Evolutionary conservation across 2,113 vertebrate species (phyloP).

Genomic region (Nipponia nippon): DNA sequence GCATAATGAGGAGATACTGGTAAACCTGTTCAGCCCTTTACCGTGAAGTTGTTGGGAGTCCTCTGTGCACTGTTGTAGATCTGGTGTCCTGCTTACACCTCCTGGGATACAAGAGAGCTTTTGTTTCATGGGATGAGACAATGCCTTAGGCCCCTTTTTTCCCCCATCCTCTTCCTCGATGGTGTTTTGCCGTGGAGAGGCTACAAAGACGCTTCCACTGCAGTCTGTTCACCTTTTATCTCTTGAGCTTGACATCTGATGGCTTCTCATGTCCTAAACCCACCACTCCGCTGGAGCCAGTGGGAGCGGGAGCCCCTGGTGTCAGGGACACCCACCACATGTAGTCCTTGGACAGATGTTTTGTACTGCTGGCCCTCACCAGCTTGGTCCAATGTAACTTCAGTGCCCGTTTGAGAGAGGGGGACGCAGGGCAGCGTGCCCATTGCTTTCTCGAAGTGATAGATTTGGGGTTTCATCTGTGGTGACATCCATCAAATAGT

Average conservation of each 20-base stretch:
- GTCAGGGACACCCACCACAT: not conserved
- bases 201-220: not conserved
- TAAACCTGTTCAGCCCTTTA: not conserved
- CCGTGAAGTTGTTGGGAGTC: not conserved
- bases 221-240: not conserved
- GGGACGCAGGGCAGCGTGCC: not conserved
- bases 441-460: not conserved
- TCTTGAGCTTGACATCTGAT: not conserved
- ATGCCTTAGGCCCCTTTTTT: not conserved
- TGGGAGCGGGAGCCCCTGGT: not conserved
- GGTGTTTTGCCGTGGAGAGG: not conserved
- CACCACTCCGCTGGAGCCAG: not conserved
- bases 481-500: not conserved
- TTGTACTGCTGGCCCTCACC: not conserved
- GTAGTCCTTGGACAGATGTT: not conserved
- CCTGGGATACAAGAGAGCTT: not conserved
- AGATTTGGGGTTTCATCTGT: not conserved
- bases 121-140: not conserved
- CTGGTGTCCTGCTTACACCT: not conserved
- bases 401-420: accelerated
- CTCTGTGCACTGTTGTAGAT: not conserved
- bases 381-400: not conserved
- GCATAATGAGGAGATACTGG: not conserved
- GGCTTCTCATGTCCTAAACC: not conserved
- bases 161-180: not conserved